A percentile compares a stretch with the other conserved stretches of the same genome.
Conservation (phyloP, 2,797 vertebrate species). For the Mastacembelus armatus region DNA sequence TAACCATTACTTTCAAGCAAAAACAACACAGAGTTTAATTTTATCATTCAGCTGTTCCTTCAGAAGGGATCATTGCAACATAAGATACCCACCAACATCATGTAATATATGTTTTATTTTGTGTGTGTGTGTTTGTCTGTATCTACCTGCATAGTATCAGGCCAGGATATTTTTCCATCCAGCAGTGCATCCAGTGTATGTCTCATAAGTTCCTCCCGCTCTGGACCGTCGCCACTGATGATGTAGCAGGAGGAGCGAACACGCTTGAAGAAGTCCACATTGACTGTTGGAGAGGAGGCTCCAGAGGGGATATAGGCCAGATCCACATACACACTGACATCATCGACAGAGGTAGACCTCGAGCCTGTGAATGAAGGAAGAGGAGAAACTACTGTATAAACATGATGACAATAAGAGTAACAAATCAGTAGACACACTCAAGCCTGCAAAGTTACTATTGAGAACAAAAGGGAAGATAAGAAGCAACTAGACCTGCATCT, state of each 20-base stretch:
- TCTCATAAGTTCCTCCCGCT: constrained; percentile 86
- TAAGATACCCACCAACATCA: neutral
- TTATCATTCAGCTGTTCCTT: neutral
- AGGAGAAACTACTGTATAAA: neutral
- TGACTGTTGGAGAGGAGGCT: constrained; percentile 84
- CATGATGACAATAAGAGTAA: neutral
- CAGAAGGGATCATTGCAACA: neutral
- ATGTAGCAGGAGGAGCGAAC: constrained; percentile 93
- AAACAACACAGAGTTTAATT: no score
- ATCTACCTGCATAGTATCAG: constrained; percentile 85
- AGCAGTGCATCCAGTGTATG: constrained; percentile 89
- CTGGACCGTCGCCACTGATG: constrained; percentile 87
- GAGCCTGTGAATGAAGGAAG: constrained; percentile 40
- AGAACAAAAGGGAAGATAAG: neutral
- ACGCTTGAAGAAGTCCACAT: constrained; percentile 89
- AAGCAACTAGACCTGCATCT: constrained; percentile 47
- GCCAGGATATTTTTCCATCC: constrained; percentile 88
- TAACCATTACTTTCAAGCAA: no score
- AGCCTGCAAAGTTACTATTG: neutral
- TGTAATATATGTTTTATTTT: neutral
- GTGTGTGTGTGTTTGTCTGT: neutral
- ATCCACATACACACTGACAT: constrained; percentile 87
- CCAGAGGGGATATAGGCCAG: constrained; percentile 93
- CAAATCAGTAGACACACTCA: neutral
- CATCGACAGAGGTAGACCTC: constrained; percentile 58